Evolutionary conservation across 1,140 invertebrate species (phyloP), one percentile per base, ranked within the genome.

Genomic region (Calliphora vicina): DNA sequence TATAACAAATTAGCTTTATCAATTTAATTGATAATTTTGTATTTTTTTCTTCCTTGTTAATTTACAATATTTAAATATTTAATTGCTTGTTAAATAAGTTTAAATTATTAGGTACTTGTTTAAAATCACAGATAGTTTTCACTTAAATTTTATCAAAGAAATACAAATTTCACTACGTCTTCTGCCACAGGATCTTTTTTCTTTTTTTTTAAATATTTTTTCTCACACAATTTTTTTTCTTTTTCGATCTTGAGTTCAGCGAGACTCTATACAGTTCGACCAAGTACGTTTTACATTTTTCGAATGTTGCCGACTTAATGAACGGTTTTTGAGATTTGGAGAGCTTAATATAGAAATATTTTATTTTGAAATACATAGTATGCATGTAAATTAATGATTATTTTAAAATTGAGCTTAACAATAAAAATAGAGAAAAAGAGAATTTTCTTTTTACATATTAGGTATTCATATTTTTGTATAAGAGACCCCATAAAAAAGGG

Each of bases 251-350:
- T 78, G 74, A 78, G 74, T 15, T 43, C 74, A 78, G 35, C 42
- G n/a, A 43, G 43, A 78, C 74, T 78, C 35, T 43, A 23, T 67
- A 45, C 43, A 43, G 42, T 78, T 78, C 74, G 74, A 78, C 35
- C n/a, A 43, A 78, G 35, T 78, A 78, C 74, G 74, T 78, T 23
- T 35, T 43, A 45, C 74, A 78, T 78, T 78, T 78, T 78, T 78
- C 74, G 74, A 78, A 78, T 23, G 74, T 78, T 78, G 23, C n/a
- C 35, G 17, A 78, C 74, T 10, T 17, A 78, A 78, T 78, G 74
- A 78, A 43, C 23, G 4, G 10, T 12, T 20, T 45, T 43, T 43
- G 8, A 15, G n/a, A 78, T 6, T 25, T 43, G n/a, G 2, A 43
- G 74, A 43, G 74, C 8, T 78, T 78, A 78, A 45, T 45, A 78